Evolutionary conservation across 2,113 vertebrate genomes (phyloP), one percentile per base, ranked within the genome.

Genomic region (Apteryx mantelli): DNA sequence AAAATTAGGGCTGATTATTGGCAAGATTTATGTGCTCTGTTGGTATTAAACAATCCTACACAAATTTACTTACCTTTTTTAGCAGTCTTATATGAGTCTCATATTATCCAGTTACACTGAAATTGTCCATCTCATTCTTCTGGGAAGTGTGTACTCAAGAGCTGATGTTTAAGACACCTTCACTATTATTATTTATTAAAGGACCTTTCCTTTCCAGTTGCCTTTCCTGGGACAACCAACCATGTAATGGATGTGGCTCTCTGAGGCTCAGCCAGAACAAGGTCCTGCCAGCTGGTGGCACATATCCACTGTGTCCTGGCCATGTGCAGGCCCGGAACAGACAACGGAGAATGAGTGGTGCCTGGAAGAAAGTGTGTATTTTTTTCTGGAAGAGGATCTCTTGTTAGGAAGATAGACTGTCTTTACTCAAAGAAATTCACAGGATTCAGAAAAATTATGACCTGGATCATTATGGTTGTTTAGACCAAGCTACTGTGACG

Each of bases 281-380:
- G 28, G 19, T 44, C 28, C 28, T 17, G 12, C 17, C 63, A 38
- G 36, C 26, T 65, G 22, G 16, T 65, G 63, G 36, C 63, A 25
- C 38, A 26, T 38, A 42, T 12, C 65, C 40, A 30, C 42, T 5
- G 30, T 25, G 3, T 61, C 56, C 50, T 8, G 1, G 24, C 44
- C 17, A 1, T 1, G 8, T 6, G 48, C 0, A 5, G 30, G 13
- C 38, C 44, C 28, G 8, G 44, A 8, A 7, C 28, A 8, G 63
- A 38, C 9, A 11, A 19, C 46, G 30, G 19, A 21, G 18, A 60
- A 32, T 16, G 80, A 24, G 40, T 9, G 26, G 34, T 7, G 19
- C 17, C 46, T 26, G 58, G 36, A 26, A 25, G 32, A 26, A 28
- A 5, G 16, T 1, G 28, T 11, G 28, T 3, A 8, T n/a, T 42